Evolutionary conservation across 1,140 invertebrate genomes (phyloP).

Genomic region (Metopolophium dirhodum): DNA sequence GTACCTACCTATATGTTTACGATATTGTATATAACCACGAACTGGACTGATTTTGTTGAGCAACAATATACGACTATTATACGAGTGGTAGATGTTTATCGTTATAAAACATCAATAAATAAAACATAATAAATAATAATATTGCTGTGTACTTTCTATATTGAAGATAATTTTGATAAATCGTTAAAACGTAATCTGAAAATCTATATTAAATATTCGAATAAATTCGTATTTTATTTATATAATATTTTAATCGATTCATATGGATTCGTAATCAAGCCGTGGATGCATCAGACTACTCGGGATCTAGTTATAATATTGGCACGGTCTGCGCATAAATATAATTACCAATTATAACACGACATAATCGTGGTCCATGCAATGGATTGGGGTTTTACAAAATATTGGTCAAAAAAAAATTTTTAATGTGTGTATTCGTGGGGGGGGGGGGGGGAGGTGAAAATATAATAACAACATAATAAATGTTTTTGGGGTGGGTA

Average conservation of each 20-base stretch:
- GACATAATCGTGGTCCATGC: not conserved
- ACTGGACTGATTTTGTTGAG: slow-evolving; percentile 43
- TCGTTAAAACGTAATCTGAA: not conserved
- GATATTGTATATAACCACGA: slow-evolving; percentile 26
- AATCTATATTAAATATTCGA: not conserved
- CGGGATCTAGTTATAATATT: not conserved
- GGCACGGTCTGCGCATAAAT: not conserved
- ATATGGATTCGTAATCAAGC: not conserved
- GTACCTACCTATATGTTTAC: not conserved
- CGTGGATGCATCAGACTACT: not conserved
- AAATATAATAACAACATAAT: too few relatives aligned
- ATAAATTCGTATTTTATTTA: not conserved
- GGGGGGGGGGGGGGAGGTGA: too few relatives aligned
- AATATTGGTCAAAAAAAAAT: too few relatives aligned
- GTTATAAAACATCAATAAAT: slow-evolving; percentile 39
- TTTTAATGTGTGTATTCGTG: too few relatives aligned
- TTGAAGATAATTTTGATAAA: slow-evolving; percentile 38
- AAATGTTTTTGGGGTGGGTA: too few relatives aligned
- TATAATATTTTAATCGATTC: not conserved
- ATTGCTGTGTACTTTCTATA: slow-evolving; percentile 18
- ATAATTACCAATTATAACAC: not conserved
- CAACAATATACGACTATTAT: slow-evolving; percentile 41
- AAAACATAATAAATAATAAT: slow-evolving; percentile 34
- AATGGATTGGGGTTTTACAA: not conserved
- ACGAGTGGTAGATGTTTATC: slow-evolving; percentile 43